Conservation (phyloP, 2,113 vertebrate species). For the Python bivittatus region DNA sequence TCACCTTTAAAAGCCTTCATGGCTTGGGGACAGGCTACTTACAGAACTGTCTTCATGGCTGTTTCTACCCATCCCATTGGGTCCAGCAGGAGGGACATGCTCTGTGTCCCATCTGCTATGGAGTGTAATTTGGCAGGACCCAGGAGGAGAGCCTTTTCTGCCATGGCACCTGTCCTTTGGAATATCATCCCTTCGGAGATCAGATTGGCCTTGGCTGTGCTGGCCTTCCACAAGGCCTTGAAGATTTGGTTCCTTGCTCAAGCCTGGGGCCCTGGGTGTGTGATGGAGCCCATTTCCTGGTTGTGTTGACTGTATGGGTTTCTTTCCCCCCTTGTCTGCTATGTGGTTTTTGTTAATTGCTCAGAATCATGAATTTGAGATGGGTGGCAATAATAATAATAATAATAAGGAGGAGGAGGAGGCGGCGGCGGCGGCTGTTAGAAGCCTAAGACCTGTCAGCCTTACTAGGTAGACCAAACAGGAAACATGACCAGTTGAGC, state of each 20-base stretch:
- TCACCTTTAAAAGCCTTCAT: background rate
- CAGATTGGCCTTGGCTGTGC: background rate
- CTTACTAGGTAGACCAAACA: too few relatives aligned
- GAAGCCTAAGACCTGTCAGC: conserved; percentile 40
- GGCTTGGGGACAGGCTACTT: background rate
- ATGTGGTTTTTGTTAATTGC: background rate
- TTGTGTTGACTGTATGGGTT: background rate
- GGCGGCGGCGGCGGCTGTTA: too few relatives aligned
- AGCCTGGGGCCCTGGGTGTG: background rate
- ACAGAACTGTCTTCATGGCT: background rate
- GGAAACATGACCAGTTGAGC: too few relatives aligned
- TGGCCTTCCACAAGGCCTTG: background rate
- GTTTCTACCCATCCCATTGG: background rate
- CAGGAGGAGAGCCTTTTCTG: background rate
- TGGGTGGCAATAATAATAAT: background rate
- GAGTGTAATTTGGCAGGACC: background rate
- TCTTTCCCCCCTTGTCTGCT: background rate
- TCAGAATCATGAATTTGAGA: background rate
- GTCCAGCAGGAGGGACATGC: background rate
- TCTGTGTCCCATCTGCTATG: background rate
- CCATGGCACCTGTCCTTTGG: background rate
- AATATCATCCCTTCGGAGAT: background rate
- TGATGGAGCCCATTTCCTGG: background rate
- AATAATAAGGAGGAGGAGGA: too few relatives aligned
- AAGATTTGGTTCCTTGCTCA: background rate